Evolutionary conservation across 2,888 invertebrate species (phyloP).

Genomic region (Synergus itoensis): DNA sequence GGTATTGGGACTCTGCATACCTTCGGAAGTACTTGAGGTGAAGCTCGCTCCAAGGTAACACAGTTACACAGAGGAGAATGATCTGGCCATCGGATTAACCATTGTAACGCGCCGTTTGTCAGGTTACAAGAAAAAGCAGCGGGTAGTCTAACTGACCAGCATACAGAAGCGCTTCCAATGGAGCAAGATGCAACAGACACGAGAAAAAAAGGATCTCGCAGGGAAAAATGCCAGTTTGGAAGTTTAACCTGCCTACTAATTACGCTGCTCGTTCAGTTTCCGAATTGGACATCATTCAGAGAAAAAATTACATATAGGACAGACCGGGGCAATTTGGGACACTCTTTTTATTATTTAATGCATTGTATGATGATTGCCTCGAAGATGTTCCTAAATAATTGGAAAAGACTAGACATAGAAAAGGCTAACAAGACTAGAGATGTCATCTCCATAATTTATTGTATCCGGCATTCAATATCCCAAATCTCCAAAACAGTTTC

Average conservation of each 20-base stretch:
- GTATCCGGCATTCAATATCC: neutral
- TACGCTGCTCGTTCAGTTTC: neutral
- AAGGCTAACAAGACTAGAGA: too few relatives aligned
- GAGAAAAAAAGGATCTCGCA: neutral
- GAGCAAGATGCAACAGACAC: conserved; percentile 13
- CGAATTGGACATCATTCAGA: too few relatives aligned
- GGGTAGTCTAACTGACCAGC: conserved; percentile 27
- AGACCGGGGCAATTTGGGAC: too few relatives aligned
- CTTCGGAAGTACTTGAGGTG: conserved; percentile 46
- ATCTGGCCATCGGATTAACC: conserved; percentile 50
- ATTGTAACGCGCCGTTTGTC: conserved; percentile 53
- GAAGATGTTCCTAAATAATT: too few relatives aligned
- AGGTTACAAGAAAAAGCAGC: conserved; percentile 47
- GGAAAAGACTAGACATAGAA: too few relatives aligned
- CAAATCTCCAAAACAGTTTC: neutral
- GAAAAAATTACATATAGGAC: too few relatives aligned
- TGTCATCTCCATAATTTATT: neutral
- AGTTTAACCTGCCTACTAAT: neutral
- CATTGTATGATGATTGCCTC: too few relatives aligned
- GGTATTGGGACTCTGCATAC: conserved; percentile 49
- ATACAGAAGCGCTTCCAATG: conserved; percentile 21
- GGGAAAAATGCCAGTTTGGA: neutral
- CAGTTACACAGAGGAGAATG: conserved; percentile 52
- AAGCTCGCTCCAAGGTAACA: too few relatives aligned
- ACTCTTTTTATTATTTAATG: too few relatives aligned